Evolutionary conservation across 1,140 invertebrate genomes (phyloP).

Genomic region (Drosophila insularis): DNA sequence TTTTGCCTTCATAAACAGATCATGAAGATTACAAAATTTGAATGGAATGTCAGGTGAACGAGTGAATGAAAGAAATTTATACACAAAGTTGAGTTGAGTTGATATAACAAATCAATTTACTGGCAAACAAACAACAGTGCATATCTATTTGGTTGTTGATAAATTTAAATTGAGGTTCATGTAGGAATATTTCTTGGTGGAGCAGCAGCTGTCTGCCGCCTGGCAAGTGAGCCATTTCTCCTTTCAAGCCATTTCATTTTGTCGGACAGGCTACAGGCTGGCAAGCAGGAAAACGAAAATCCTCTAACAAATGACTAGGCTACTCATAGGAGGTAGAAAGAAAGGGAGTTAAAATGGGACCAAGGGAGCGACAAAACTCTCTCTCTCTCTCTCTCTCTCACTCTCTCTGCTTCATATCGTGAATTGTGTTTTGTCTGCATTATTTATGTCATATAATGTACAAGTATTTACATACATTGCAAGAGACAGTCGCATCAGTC

Average conservation of each 20-base stretch:
- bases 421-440: constrained; percentile 4
- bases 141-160: background rate
- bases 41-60: too few species aligned
- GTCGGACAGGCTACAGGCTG: constrained; percentile 4
- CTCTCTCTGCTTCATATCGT: background rate
- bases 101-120: constrained; percentile 50
- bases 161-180: constrained; percentile 7
- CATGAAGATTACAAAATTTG: too few species aligned
- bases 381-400: too few species aligned
- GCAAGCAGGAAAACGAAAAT: constrained; percentile 33
- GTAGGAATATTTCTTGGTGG: background rate
- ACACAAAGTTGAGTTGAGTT: constrained; percentile 16
- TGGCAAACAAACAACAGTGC: constrained; percentile 3
- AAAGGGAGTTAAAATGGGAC: background rate
- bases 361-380: background rate
- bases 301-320: constrained; percentile 56
- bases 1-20: too few species aligned
- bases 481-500: background rate
- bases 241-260: background rate
- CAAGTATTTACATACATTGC: background rate
- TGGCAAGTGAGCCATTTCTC: constrained; percentile 24
- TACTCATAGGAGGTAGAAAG: constrained; percentile 5
- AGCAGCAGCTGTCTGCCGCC: constrained; percentile 14
- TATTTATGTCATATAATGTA: constrained; percentile 1
- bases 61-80: background rate